Evolutionary conservation across 1,140 invertebrate species (phyloP).

Genomic region (Drosophila sp.): DNA sequence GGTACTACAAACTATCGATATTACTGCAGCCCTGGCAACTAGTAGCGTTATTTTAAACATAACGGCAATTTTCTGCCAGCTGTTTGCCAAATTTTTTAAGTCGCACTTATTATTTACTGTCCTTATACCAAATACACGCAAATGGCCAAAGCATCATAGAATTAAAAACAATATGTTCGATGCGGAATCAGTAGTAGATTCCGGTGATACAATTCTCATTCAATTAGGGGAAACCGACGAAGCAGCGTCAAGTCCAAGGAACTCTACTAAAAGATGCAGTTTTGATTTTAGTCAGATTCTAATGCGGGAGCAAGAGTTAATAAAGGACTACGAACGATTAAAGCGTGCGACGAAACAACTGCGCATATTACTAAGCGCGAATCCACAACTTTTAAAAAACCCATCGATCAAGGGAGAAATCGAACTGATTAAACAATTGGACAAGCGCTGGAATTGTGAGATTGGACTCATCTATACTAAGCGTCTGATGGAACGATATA

Average conservation of each 20-base stretch:
- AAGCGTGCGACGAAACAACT: background rate
- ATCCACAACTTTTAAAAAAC: background rate
- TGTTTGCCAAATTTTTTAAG: background rate
- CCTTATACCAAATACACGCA: background rate
- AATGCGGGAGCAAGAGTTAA: too few species aligned
- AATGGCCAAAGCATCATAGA: background rate
- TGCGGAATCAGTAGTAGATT: too few species aligned
- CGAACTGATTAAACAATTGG: background rate
- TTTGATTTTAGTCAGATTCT: too few species aligned
- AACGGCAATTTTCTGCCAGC: background rate
- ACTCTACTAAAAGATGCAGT: too few species aligned
- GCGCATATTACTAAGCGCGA: background rate
- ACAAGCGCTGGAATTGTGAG: conserved; percentile 2
- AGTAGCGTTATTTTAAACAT: background rate
- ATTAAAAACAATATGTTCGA: too few species aligned
- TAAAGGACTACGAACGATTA: too few species aligned
- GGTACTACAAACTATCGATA: background rate
- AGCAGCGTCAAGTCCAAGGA: too few species aligned
- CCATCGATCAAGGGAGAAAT: background rate
- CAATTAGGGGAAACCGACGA: too few species aligned
- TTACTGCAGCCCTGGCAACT: background rate
- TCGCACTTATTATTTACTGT: background rate
- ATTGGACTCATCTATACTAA: background rate
- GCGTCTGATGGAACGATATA: background rate
- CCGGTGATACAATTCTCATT: too few species aligned